Evolutionary conservation across 1,140 invertebrate genomes (phyloP).

Genomic region (Melanaphis sacchari): DNA sequence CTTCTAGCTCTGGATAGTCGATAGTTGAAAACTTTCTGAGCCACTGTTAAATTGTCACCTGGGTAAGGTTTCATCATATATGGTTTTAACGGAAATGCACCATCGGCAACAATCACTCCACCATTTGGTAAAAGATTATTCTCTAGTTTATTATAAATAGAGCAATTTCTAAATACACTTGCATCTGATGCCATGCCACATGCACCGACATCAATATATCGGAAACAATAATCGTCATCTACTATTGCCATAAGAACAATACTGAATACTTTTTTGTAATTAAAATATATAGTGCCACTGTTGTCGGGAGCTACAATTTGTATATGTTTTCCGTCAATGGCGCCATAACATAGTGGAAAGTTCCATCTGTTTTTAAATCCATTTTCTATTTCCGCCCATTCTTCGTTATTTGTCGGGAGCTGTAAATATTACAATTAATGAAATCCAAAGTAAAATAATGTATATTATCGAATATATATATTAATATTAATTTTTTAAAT

Average conservation of each 20-base stretch:
- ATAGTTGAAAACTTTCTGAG: conserved; percentile 64
- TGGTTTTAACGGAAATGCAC: conserved; percentile 56
- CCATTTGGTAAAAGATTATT: conserved; percentile 44
- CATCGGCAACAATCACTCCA: conserved; percentile 55
- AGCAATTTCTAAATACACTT: conserved; percentile 61
- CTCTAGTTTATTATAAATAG: conserved; percentile 60
- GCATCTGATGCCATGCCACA: conserved; percentile 63
- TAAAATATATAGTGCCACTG: conserved; percentile 60
- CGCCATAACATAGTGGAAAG: conserved; percentile 65
- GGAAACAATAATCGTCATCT: conserved; percentile 62
- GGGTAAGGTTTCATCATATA: conserved; percentile 57
- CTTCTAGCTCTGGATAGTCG: conserved; percentile 54
- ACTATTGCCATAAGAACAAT: conserved; percentile 64
- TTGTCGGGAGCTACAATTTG: conserved; percentile 62
- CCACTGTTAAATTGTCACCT: conserved; percentile 50
- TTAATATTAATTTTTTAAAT: conserved; percentile 7
- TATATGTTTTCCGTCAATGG: conserved; percentile 65
- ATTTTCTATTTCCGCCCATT: conserved; percentile 61
- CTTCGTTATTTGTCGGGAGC: conserved; percentile 58
- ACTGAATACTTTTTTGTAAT: conserved; percentile 66
- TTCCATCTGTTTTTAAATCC: conserved; percentile 64
- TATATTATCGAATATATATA: conserved; percentile 27
- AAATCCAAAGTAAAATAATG: conserved; percentile 31
- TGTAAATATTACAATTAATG: conserved; percentile 57
- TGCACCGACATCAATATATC: conserved; percentile 61